Base-by-base conservation (phyloP, 2,888 invertebrate genomes). In the Tinea trinotella region DNA sequence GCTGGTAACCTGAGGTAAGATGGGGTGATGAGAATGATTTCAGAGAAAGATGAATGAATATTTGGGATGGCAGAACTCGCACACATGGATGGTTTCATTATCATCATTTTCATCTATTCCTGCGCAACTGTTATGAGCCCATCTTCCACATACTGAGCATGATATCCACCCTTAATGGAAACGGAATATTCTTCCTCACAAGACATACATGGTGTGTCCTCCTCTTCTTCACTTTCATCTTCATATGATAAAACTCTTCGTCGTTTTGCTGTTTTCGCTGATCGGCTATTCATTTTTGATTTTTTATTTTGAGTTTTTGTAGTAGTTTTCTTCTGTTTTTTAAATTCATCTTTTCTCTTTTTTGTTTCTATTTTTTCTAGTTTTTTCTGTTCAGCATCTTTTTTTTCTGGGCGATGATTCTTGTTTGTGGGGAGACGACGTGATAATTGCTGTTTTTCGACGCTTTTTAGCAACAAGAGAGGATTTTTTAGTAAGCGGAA, bases 161-260 rank as follows among this genome's bases (percentile, higher is more conserved):
- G 55, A 50, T 55, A 56, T 53, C 59, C 58, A 59, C 50, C 57
- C 56, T 58, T 58, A 59, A 56, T 57, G 22, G 60, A 60, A 56
- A 36, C 57, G 53, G 56, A 60, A 58, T 57, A 59, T 17, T 54
- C 49, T 48, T 54, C 59, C 36, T 53, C 15, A 55, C 57, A 57
- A 56, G 54, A 56, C 53, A 56, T 24, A 24, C 24, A 24, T 24
- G 24, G 24, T 24, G 56, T 48, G 50, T 58, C 53, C 55, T 53
- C 53, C 40, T 56, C 57, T 55, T 55, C 56, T 52, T 55, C 40
- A 55, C 54, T 55, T 55, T 57, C 57, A 56, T 56, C 46, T 56
- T 13, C 58, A 56, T 54, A 57, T 58, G 54, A 54, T 56, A 56
- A 53, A 20, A 56, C 30, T 56, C 54, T 56, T 57, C 53, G 55